A percentile compares a stretch with the other conserved stretches of the same genome.
phyloP scores from a whole-genome alignment of 2,888 invertebrate species.

The Lithophane socia region DNA sequence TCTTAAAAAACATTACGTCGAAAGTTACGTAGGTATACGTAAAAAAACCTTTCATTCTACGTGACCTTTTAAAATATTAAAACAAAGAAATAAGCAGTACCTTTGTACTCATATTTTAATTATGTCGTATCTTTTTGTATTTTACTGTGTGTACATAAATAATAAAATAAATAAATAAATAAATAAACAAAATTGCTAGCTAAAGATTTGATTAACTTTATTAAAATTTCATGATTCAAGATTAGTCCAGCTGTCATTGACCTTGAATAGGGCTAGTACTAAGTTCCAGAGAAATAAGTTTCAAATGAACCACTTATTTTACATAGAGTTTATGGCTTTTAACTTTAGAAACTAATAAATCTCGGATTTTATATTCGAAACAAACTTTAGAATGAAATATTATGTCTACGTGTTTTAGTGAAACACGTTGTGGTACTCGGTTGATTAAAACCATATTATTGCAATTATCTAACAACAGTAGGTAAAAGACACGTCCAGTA shows the following conservation, averaged over 20 bases:
- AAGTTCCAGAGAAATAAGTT: conserved; percentile 1
- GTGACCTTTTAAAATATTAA: background rate
- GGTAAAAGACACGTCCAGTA: too few relatives aligned
- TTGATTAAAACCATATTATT: background rate
- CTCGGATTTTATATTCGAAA: conserved; percentile 15
- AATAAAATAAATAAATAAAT: too few relatives aligned
- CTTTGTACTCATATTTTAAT: too few relatives aligned
- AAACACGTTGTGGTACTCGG: background rate
- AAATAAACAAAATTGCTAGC: too few relatives aligned
- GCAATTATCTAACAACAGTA: too few relatives aligned
- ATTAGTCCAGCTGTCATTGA: background rate
- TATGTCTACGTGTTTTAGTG: conserved; percentile 14
- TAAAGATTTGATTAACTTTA: background rate
- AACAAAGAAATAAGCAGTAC: too few relatives aligned
- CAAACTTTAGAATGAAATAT: conserved; percentile 24
- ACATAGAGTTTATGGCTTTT: conserved; percentile 7
- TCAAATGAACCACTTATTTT: conserved; percentile 15
- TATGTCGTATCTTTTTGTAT: too few relatives aligned
- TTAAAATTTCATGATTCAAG: background rate
- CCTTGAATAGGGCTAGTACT: conserved; percentile 4
- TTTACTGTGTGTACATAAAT: too few relatives aligned
- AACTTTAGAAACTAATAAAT: conserved; percentile 45
- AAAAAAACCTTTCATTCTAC: background rate
- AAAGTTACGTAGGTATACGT: background rate
- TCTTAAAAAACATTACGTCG: background rate